phyloP scores from a whole-genome alignment of 2,113 vertebrate species.

The Podarcis muralis region DNA sequence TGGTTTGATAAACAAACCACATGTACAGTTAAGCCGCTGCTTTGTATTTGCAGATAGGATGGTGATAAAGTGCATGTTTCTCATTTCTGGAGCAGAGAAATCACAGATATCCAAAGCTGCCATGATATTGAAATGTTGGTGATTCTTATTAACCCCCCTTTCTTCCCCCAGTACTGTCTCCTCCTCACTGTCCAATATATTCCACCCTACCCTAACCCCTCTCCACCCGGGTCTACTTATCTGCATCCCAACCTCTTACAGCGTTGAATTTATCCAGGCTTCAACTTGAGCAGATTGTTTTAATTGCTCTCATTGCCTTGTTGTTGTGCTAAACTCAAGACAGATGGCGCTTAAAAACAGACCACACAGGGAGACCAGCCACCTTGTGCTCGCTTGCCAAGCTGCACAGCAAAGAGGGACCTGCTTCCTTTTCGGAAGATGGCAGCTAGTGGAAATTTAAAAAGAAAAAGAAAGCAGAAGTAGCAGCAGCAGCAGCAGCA shows the following conservation, averaged over 20 bases:
- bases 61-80: neutral
- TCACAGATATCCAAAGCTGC: neutral
- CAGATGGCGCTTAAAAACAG: conserved; percentile 71
- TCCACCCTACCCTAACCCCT: neutral
- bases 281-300: conserved; percentile 54
- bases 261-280: conserved; percentile 50
- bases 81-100: neutral
- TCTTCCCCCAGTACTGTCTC: neutral
- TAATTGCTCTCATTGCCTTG: conserved; percentile 57
- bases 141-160: neutral
- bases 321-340: conserved; percentile 68
- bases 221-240: conserved; percentile 12
- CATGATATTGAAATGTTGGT: conserved; percentile 10
- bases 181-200: neutral
- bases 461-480: neutral
- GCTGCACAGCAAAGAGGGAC: conserved; percentile 28
- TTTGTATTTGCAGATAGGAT: neutral
- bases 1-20: neutral
- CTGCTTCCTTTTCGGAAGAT: conserved; percentile 42
- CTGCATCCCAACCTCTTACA: conserved; percentile 33
- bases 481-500: accelerated
- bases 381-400: conserved; percentile 42
- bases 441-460: conserved; percentile 29
- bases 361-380: conserved; percentile 67
- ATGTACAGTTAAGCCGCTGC: neutral